phyloP scores from a whole-genome alignment of 1,140 invertebrate genomes.

The Himalopsyche phryganea region DNA sequence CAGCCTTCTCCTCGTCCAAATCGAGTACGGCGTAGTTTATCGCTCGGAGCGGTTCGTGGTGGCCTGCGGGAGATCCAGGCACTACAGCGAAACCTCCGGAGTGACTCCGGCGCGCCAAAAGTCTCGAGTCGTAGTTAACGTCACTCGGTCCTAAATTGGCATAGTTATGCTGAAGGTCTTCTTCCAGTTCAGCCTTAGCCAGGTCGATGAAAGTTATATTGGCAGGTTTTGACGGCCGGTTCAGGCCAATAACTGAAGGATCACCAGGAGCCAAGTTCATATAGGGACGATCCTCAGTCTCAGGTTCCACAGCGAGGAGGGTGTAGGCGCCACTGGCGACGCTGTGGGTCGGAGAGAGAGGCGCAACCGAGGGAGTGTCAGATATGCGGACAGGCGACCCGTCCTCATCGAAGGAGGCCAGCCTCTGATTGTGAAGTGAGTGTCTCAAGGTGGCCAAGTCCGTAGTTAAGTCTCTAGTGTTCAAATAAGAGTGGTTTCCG shows the following conservation, averaged over 20 bases:
- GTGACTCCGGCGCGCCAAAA: constrained; percentile 39
- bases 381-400: constrained; percentile 33
- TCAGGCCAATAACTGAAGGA: not conserved
- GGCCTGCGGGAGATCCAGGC: constrained; percentile 19
- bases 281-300: constrained; percentile 54
- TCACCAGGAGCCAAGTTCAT: constrained; percentile 61
- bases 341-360: constrained; percentile 46
- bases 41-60: constrained; percentile 29
- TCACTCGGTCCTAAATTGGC: constrained; percentile 39
- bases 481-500: constrained; percentile 36
- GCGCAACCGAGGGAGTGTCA: constrained; percentile 27
- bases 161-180: constrained; percentile 40
- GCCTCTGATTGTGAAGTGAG: constrained; percentile 46
- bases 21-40: constrained; percentile 33
- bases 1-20: constrained; percentile 37
- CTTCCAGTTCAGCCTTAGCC: constrained; percentile 33
- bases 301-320: constrained; percentile 48
- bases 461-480: constrained; percentile 42
- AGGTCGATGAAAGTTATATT: constrained; percentile 34
- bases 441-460: constrained; percentile 46
- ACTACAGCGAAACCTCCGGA: constrained; percentile 39
- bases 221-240: constrained; percentile 2
- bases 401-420: constrained; percentile 46
- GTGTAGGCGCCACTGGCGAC: constrained; percentile 52
- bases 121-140: constrained; percentile 35